Conservation (phyloP, 1,140 invertebrate species). For the Protaetia brevitarsis region DNA sequence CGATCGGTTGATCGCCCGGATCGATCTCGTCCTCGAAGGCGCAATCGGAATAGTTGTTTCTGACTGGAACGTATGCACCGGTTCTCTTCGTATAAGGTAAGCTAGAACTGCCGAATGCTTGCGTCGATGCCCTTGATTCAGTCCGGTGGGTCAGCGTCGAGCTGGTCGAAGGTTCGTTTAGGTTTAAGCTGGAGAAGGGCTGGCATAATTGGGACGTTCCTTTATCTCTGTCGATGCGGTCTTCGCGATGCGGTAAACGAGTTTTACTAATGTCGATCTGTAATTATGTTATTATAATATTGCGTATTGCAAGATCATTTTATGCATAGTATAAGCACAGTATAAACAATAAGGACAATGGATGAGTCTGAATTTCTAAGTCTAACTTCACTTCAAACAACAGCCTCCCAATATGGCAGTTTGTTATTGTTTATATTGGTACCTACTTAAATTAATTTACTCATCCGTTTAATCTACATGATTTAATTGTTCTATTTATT, state of each 20-base stretch:
- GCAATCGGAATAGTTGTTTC: slow-evolving; percentile 39
- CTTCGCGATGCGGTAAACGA: not conserved
- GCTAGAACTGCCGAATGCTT: slow-evolving; percentile 36
- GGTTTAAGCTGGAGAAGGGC: slow-evolving; percentile 39
- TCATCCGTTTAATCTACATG: too few species aligned
- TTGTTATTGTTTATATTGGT: too few species aligned
- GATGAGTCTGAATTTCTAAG: too few species aligned
- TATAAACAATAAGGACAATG: not conserved
- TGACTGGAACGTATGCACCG: slow-evolving; percentile 31
- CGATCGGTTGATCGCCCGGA: slow-evolving; percentile 61
- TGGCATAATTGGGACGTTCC: slow-evolving; percentile 19
- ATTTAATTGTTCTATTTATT: too few species aligned
- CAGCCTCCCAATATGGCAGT: too few species aligned
- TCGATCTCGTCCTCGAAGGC: slow-evolving; percentile 53
- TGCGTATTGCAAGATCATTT: too few species aligned
- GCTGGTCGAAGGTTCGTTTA: slow-evolving; percentile 42
- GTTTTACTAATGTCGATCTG: not conserved
- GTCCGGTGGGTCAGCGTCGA: slow-evolving; percentile 19
- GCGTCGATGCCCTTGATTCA: not conserved
- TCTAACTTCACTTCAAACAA: too few species aligned
- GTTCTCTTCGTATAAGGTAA: slow-evolving; percentile 37
- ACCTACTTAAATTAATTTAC: too few species aligned
- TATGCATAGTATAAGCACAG: too few species aligned
- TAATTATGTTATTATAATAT: not conserved
- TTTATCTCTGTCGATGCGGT: not conserved